Conservation (phyloP, 1,140 invertebrate species). For the Delia radicum region DNA sequence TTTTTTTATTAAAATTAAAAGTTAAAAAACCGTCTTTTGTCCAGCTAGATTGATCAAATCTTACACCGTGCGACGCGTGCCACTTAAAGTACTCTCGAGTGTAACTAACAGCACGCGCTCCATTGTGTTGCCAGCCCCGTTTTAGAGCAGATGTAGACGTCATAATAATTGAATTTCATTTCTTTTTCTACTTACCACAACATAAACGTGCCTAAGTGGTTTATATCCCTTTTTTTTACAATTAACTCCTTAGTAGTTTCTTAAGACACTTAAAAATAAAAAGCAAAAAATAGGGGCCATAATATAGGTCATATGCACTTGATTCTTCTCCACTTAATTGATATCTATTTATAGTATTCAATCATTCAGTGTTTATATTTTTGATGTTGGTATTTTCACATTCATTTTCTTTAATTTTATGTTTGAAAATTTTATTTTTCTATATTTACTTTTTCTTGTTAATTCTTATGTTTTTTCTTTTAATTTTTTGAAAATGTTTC, state of each 20-base stretch:
- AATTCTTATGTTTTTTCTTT: background rate
- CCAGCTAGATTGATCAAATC: too few relatives aligned
- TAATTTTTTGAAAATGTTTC: background rate
- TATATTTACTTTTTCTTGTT: too few relatives aligned
- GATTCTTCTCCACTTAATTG: background rate
- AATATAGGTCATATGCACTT: slow-evolving; percentile 11
- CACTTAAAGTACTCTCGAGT: too few relatives aligned
- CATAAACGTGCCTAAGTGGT: background rate
- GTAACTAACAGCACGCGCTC: too few relatives aligned
- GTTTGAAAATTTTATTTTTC: background rate
- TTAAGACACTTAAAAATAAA: background rate
- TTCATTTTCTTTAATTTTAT: background rate
- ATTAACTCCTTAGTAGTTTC: background rate
- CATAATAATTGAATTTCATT: background rate
- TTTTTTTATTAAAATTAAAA: too few relatives aligned
- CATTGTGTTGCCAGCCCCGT: too few relatives aligned
- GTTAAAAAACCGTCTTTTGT: too few relatives aligned
- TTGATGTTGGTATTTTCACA: background rate
- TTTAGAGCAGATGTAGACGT: too few relatives aligned
- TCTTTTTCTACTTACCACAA: background rate
- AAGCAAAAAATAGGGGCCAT: background rate
- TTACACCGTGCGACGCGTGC: too few relatives aligned
- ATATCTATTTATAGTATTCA: background rate
- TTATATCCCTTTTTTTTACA: background rate
- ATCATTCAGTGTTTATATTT: background rate